Evolutionary conservation across 2,888 invertebrate species (phyloP), one percentile per base, ranked within the genome.

Genomic region (Cerastoderma edule): DNA sequence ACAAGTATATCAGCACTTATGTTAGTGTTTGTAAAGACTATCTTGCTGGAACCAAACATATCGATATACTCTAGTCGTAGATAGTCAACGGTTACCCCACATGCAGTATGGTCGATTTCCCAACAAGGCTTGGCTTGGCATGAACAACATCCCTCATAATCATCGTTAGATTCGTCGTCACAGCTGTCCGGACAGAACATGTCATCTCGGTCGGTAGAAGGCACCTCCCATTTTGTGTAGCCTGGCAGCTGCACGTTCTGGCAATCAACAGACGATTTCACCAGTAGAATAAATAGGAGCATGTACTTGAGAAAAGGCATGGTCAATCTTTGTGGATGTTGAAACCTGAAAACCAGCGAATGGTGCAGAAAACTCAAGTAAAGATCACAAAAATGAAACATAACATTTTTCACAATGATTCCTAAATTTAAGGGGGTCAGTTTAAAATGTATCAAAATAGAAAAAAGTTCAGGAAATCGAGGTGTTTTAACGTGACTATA

Each of bases 111-210:
- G n/a, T 73, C 48, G 0, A 73, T 66, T 39, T 73, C 57, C 73
- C 73, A 73, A 44, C 78, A 78, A 6, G 64, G 69, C 56, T 60
- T 28, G 10, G 78, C 60, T n/a, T 60, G 5, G 24, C 78, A 78
- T 13, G 57, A 24, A 32, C 78, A 78, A 30, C 78, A 78, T n/a
- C 67, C 24, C 1, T 70, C 70, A 32, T 50, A 35, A 27, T 67
- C 64, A 8, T 10, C 53, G 16, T 60, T 19, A n/a, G n/a, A n/a
- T n/a, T 35, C 65, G 13, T 10, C 3, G 5, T 27, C 8, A 53
- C 77, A 78, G 1, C 2, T 16, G 5, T 67, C 70, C 1, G 73
- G 63, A 67, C 77, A 78, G 54, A 63, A 73, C 48, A 78, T 35
- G 19, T 70, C 57, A 46, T 69, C 60, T 0, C 69, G 8, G 10